Base-by-base conservation (phyloP, 2,888 invertebrate genomes). In the Thera britannica region DNA sequence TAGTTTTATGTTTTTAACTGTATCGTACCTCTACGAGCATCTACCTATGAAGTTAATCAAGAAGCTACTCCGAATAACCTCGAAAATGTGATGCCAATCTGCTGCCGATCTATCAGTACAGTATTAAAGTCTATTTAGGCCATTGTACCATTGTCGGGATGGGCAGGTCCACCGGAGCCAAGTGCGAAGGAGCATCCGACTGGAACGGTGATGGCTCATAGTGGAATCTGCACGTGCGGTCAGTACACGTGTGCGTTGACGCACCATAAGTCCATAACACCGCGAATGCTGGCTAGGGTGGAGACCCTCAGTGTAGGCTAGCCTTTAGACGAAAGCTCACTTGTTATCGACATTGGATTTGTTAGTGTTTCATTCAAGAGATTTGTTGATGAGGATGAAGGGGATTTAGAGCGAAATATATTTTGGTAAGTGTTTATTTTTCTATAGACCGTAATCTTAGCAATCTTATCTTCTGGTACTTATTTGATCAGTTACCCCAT, bases 141-240 rank as follows among this genome's bases (percentile, higher is more conserved):
- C 79, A 89, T 90, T 92, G 89, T 90, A 76, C 75, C 65, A 69
- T 68, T 72, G 74, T 65, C 82, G 83, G 89, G 89, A 86, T 90
- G 91, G 92, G 90, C 84, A 83, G 83, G 90, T 73, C 79, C 79
- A 35, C 56, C 41, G 82, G 88, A 91, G 90, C 92, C 91, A 92
- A 90, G 92, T 92, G 92, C 89, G n/a, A n/a, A 90, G 90, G 90
- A 87, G 82, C 91, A 83, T 77, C 85, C 84, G 90, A 74, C 88
- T 90, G 93, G 92, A 93, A 93, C 93, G 87, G 75, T 73, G 72
- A 75, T 76, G 76, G 79, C 83, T 89, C 92, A 91, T 87, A 85
- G 85, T 82, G 85, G 84, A 85, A 79, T 83, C 88, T 82, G 87
- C 90, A 89, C 89, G 92, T 91, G 90, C 78, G 77, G 79, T 68